Evolutionary conservation across 2,113 vertebrate species (phyloP), one percentile per base, ranked within the genome.

Genomic region (Sebastes schlegelii): DNA sequence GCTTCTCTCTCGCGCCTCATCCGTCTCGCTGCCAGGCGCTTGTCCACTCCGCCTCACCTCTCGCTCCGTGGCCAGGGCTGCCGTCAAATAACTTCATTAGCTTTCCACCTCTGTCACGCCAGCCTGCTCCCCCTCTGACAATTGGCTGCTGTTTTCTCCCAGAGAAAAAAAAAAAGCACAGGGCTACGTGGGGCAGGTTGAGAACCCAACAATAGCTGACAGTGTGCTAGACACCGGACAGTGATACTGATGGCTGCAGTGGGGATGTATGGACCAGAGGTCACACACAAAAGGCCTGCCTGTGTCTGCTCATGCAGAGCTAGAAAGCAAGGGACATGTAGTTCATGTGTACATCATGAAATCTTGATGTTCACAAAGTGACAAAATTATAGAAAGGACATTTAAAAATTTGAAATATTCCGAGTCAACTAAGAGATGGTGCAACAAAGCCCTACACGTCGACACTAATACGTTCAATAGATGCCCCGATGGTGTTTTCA

Each of bases 21-120:
- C 93, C 89, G 89, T 94, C 93, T 95, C 90, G 84, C 92, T 93
- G 93, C 91, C 94, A 94, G 93, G 81, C 91, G 89, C 92, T 95
- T 94, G 94, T 94, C 94, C 91, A 87, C 88, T 93, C 71, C 75
- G 80, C 91, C 93, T 95, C 94, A 95, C 94, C 94, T 94, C 93
- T 94, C 91, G 92, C 93, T 95, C 92, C 72, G 77, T 85, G 92
- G 92, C 92, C 91, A 86, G 91, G 90, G 91, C 93, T 92, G 92
- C 94, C 94, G 93, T 95, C 93, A 94, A 94, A 93, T 94, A 94
- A 94, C 95, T 95, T 96, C 95, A 96, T 95, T 96, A 96, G 93
- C 95, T 94, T 93, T 94, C 93, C 94, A 95, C 94, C 95, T 95
- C 94, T 95, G 95, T 95, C 94, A 95, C 83, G 86, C 86, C 73